Evolutionary conservation across 2,113 vertebrate species (phyloP), one percentile per base, ranked within the genome.

Genomic region (Cisticola juncidis): DNA sequence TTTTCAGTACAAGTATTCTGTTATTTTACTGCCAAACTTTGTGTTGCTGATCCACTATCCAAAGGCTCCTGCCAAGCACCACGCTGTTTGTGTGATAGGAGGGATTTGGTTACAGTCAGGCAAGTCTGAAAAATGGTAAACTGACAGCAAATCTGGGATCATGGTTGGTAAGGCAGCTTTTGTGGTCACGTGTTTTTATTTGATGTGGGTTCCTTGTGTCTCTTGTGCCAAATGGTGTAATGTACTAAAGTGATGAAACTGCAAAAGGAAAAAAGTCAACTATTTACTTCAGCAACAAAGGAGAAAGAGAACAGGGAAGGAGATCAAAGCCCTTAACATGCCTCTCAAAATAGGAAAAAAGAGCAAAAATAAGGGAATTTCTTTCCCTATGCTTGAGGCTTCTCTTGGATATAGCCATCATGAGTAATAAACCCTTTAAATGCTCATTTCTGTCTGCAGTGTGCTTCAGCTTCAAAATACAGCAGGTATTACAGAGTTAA

Each of bases 181-280:
- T 98, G 97, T 95, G 97, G 97, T 97, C 96, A 91, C 86, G 95
- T 98, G 97, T 96, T 96, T 97, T 96, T 91, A 95, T 98, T 98
- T 98, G 98, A 98, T 98, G 98, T 98, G 98, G 98, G 98, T 97
- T 98, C 95, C 65, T 62, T 22, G 2, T 66, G 92, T 91, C 94
- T 97, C 92, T 71, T 81, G 45, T 97, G 97, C 97, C 98, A 98
- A 98, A 94, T 88, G 51, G 93, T 97, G 93, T 95, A 93, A 95
- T 95, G 92, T 91, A 92, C 88, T 82, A 97, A 97, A 98, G 88
- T 97, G 97, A 98, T 97, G 97, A 98, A 95, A 94, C 94, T 97
- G 97, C 97, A 98, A 66, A 97, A 95, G 83, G 24, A 48, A 60
- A 86, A 64, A 95, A 96, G 92, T 85, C 80, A 93, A 84, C 92